These are phyloP conservation scores for Lasioglossum villosulum DNA, from an alignment of 2,888 invertebrate genomes.

Conservation along the genomic window DNA sequence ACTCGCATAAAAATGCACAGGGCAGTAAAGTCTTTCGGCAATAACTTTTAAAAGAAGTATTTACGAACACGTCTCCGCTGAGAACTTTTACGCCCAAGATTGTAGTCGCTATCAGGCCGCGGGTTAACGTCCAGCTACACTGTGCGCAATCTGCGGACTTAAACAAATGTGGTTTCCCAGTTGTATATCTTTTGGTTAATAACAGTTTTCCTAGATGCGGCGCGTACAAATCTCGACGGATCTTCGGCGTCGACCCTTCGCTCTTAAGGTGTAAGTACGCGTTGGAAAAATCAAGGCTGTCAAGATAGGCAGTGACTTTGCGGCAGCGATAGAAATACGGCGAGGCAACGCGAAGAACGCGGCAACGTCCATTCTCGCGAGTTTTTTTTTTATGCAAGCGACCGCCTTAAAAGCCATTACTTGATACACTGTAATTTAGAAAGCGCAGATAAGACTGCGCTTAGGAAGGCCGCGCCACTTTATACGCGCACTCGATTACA, in stretches of 20 bases:
- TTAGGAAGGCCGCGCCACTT: conserved; percentile 38
- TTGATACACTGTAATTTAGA: conserved; percentile 67
- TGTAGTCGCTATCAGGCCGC: not conserved
- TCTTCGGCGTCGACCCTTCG: not conserved
- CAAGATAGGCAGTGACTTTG: conserved; percentile 46
- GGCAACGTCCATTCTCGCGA: conserved; percentile 14
- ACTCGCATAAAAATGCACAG: conserved; percentile 1
- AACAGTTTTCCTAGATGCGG: conserved; percentile 21
- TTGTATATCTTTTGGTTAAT: conserved; percentile 18
- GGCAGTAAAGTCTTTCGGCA: not conserved
- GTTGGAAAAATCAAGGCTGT: conserved; percentile 40
- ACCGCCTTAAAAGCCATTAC: conserved; percentile 66
- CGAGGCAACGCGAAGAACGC: conserved; percentile 28
- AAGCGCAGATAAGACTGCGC: conserved; percentile 47
- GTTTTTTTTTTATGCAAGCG: conserved; percentile 48
- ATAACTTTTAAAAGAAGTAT: conserved; percentile 16
- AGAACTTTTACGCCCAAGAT: conserved; percentile 10
- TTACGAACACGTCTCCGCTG: not conserved
- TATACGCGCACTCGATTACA: conserved; percentile 55
- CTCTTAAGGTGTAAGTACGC: not conserved
- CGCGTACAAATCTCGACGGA: not conserved
- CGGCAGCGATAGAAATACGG: conserved; percentile 1
- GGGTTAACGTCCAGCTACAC: conserved; percentile 8
- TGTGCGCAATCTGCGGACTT: not conserved
- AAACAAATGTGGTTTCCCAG: not conserved